Base-by-base conservation (phyloP, 2,888 invertebrate genomes). In the Oscheius sp. region DNA sequence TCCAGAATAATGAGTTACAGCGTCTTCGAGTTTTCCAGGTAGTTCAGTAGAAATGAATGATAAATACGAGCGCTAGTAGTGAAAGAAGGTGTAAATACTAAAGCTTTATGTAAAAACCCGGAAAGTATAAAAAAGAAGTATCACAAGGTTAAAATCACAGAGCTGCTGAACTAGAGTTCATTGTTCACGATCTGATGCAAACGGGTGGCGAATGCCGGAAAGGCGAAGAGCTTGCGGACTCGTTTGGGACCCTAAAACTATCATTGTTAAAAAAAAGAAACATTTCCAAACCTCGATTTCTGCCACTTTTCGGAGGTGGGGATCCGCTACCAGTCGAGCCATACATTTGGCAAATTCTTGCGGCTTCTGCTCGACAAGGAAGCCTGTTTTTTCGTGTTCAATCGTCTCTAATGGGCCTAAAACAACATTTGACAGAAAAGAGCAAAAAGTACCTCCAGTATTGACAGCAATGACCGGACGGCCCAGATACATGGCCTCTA, bases 381-480 rank as follows among this genome's bases (percentile, higher is more conserved):
- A 91, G 2, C 91, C 91, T 2, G 91, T 91, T 53, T 85, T 83
- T 1, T 88, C 89, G 77, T 90, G 79, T 9, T 85, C 87, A 63
- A 99, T 92, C 0, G 99, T 96, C 90, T 99, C 99, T 1, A 93
- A 93, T 0, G 99, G 99, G 0, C 99, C 81, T 79, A 50, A 66
- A 76, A 21, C 37, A 29, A 11, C 58, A 48, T 42, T 21, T 21
- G 35, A 33, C 47, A 42, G 5, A 68, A 29, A 57, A 68, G 1
- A 21, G 2, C 0, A 32, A 32, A 35, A 4, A 62, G 11, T n/a
- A 76, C 80, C 99, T 37, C 99, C 99, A 86, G 94, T 95, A 87
- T 95, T 94, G 0, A 95, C 94, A 0, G 99, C 99, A 81, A 99
- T 93, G 0, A 99, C 96, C 3, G 98, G 96, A 87, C 95, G 94